A percentile compares a stretch with the other conserved stretches of the same genome.
Evolutionary conservation across 2,113 vertebrate species (phyloP).

Genomic region (Chloebia gouldiae): DNA sequence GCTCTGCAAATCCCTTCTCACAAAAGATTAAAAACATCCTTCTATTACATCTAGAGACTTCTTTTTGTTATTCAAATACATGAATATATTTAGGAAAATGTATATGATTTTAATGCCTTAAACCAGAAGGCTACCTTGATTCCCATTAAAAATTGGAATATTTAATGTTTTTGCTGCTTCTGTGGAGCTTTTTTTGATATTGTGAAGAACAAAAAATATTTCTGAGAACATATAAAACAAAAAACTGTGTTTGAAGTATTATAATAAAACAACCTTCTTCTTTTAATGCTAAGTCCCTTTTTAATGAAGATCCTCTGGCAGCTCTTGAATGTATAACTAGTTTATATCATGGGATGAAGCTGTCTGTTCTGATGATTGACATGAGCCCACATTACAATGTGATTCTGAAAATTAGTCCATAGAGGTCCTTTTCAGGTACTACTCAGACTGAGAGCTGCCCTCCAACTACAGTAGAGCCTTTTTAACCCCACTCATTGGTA

Average conservation of each 20-base stretch:
- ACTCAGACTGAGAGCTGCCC: conserved; percentile 94
- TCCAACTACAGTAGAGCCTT: conserved; percentile 98
- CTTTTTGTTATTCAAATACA: conserved; percentile 86
- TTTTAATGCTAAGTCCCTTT: conserved; percentile 82
- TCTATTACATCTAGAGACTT: conserved; percentile 83
- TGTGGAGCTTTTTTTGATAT: conserved; percentile 78
- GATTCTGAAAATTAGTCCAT: conserved; percentile 99
- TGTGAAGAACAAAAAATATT: conserved; percentile 79
- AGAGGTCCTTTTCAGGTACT: conserved; percentile 97
- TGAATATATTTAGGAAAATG: conserved; percentile 84
- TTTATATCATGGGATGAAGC: conserved; percentile 99
- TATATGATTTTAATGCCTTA: conserved; percentile 83
- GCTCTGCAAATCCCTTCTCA: conserved; percentile 80
- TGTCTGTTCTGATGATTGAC: conserved; percentile 99
- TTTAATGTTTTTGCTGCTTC: conserved; percentile 81
- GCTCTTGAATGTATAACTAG: conserved; percentile 94
- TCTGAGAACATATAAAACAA: conserved; percentile 86
- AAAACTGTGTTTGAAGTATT: conserved; percentile 83
- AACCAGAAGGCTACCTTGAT: conserved; percentile 80
- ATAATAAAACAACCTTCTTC: conserved; percentile 82
- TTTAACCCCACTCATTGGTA: conserved; percentile 99
- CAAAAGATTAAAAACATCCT: conserved; percentile 87
- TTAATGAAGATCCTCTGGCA: conserved; percentile 87
- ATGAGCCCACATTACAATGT: conserved; percentile 99
- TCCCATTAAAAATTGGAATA: conserved; percentile 80